These are phyloP conservation scores for Microhierax caerulescens DNA, from an alignment of 2,797 vertebrate species.

Conservation along the genomic window DNA sequence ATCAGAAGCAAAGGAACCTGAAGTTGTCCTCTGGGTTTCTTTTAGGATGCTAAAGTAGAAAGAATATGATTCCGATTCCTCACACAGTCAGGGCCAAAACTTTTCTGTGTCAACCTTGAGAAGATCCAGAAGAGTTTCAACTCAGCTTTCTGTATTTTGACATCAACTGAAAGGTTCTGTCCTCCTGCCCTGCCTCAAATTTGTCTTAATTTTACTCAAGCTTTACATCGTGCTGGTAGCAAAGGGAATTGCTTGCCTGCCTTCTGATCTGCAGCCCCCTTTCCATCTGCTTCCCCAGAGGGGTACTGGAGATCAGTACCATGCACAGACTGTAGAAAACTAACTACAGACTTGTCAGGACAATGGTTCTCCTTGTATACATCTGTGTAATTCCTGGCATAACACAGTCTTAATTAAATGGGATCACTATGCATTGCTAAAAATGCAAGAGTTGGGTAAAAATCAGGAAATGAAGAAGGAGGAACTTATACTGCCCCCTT, in stretches of 20 bases:
- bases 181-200: not conserved
- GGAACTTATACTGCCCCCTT: not conserved
- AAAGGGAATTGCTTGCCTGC: not conserved
- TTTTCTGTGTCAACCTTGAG: not conserved
- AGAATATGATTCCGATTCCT: not conserved
- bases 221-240: not conserved
- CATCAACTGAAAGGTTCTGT: not conserved
- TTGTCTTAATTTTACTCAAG: not conserved
- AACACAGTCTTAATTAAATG: not conserved
- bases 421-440: not conserved
- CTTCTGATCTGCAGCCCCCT: not conserved
- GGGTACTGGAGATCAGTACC: not conserved
- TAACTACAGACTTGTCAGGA: not conserved
- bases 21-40: rapidly evolving
- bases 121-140: not conserved
- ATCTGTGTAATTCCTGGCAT: not conserved
- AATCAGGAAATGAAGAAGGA: not conserved
- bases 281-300: not conserved
- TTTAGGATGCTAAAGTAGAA: not conserved
- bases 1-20: not conserved
- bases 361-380: not conserved
- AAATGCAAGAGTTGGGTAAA: not conserved
- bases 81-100: not conserved
- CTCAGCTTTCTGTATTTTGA: not conserved
- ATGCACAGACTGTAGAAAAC: not conserved